These are phyloP conservation scores for Nomada ferruginata DNA, from an alignment of 2,888 invertebrate species.

Conservation along the genomic window DNA sequence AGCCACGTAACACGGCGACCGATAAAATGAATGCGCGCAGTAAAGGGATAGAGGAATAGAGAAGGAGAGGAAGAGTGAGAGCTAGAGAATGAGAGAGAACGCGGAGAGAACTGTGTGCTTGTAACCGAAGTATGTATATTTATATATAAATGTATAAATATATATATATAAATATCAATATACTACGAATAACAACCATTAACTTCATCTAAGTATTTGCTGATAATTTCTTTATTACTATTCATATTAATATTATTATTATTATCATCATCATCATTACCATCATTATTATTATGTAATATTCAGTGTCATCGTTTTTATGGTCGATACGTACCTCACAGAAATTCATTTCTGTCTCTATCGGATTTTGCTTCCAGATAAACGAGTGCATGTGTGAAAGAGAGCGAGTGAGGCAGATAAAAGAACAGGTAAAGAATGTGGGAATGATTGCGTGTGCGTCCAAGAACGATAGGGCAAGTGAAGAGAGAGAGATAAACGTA, in stretches of 20 bases:
- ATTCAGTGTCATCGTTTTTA: conserved; percentile 46
- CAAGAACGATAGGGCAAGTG: conserved; percentile 1
- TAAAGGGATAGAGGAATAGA: neutral
- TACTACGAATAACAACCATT: conserved; percentile 44
- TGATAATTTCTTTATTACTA: conserved; percentile 45
- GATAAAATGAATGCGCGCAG: conserved; percentile 48
- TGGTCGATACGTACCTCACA: conserved; percentile 54
- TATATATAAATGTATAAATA: conserved; percentile 6
- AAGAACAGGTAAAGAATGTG: neutral
- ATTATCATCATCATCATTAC: conserved; percentile 17
- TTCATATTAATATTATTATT: conserved; percentile 28
- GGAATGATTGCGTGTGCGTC: neutral
- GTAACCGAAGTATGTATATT: conserved; percentile 19
- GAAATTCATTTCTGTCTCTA: conserved; percentile 48
- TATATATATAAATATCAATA: conserved; percentile 20
- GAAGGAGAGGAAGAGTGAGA: neutral
- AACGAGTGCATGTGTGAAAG: conserved; percentile 7
- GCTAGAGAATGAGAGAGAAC: conserved; percentile 18
- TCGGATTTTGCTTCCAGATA: conserved; percentile 42
- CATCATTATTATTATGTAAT: conserved; percentile 22
- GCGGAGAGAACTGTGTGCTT: conserved; percentile 33
- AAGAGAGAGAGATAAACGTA: conserved; percentile 20
- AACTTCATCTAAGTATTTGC: conserved; percentile 53
- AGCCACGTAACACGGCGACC: conserved; percentile 59
- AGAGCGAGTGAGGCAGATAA: neutral